These are phyloP conservation scores for Xerus inauris DNA, from an alignment of 2,113 vertebrate species.

Conservation along the genomic window DNA sequence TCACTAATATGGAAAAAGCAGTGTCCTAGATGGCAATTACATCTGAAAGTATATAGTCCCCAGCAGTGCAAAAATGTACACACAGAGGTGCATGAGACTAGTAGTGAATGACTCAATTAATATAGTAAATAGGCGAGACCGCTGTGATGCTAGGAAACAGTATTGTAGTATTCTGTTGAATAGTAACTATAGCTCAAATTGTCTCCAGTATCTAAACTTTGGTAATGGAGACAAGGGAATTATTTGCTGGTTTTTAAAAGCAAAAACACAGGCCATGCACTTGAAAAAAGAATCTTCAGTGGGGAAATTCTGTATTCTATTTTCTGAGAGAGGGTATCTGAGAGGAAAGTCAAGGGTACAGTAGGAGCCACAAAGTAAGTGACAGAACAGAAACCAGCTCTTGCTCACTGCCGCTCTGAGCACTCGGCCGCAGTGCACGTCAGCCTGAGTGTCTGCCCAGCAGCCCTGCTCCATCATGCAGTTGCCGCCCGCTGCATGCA, in stretches of 20 bases:
- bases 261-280: not conserved
- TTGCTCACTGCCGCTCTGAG: not conserved
- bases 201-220: not conserved
- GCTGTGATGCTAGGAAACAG: not conserved
- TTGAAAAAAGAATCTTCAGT: not conserved
- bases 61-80: not conserved
- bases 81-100: not conserved
- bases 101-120: not conserved
- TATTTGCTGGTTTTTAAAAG: not conserved
- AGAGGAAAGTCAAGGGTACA: not conserved
- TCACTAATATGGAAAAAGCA: not conserved
- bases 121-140: not conserved
- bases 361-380: not conserved
- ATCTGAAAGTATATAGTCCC: not conserved
- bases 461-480: constrained; percentile 9
- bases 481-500: constrained; percentile 60
- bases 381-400: not conserved
- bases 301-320: not conserved
- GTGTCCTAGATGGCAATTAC: not conserved
- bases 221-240: not conserved
- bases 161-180: not conserved
- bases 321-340: not conserved
- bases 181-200: not conserved
- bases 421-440: constrained; percentile 22
- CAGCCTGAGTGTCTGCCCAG: not conserved